Base-by-base conservation (phyloP, 2,888 invertebrate species). In the Chaitophorus viminalis region DNA sequence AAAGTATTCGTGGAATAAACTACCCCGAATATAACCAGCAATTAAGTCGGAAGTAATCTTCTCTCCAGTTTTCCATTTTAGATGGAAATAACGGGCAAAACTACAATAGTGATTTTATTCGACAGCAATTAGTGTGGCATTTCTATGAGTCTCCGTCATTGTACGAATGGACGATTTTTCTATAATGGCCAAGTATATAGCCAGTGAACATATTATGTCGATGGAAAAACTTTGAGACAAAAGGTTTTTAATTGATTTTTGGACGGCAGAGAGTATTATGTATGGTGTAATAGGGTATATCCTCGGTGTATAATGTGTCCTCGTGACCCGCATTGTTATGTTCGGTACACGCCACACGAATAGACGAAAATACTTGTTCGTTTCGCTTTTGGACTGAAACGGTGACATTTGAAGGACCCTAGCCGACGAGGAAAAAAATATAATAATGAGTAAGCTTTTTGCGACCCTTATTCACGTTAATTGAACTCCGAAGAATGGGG, bases 231-330 rank as follows among this genome's bases (percentile, higher is more conserved):
- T 60, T 72, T 14, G 60, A 60, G 36, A 83, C 60, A 83, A 86
- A 78, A 78, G 78, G 46, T 54, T 78, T 86, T 86, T 72, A 78
- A 86, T 86, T 78, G 86, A 86, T 86, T 86, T 78, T 79, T 6
- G 52, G 74, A 79, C 29, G n/a, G 17, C 33, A 17, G 60, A n/a
- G 36, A n/a, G 39, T 18, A 29, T 79, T 68, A 65, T 33, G 31
- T 46, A 17, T 29, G 70, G 70, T n/a, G 17, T 21, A 60, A 60
- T 60, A 60, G 79, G 65, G 79, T 65, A 79, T 79, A 46, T 78
- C 29, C n/a, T 78, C 52, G 46, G n/a, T n/a, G n/a, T 65, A 60
- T 25, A 60, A 25, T 25, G 68, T 70, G 68, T 68, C 68, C 81
- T 46, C 81, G 46, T 70, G 79, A 79, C 79, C n/a, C 17, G 68